Percentiles rank a stretch among this genome's conserved stretches.
Evolutionary conservation across 1,140 invertebrate genomes (phyloP).

Genomic region (Manduca sexta): DNA sequence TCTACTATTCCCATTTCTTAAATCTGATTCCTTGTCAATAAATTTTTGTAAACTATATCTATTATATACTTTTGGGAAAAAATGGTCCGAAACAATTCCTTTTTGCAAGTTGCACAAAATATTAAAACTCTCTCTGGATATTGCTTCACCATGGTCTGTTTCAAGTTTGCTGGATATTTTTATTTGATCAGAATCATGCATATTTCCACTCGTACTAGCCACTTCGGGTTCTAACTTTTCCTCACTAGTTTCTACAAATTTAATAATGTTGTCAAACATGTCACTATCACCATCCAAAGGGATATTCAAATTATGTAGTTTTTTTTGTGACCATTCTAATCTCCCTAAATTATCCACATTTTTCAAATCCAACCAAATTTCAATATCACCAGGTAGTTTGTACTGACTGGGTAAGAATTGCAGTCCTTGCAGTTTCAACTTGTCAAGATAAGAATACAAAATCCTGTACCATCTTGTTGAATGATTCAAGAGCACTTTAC

Average conservation of each 20-base stretch:
- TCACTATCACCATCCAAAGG: slow-evolving; percentile 35
- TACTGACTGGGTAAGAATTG: slow-evolving; percentile 69
- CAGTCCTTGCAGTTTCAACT: slow-evolving; percentile 64
- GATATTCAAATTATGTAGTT: slow-evolving; percentile 30
- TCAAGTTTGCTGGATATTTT: not conserved
- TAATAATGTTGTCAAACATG: slow-evolving; percentile 43
- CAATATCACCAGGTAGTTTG: slow-evolving; percentile 65
- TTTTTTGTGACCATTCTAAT: slow-evolving; percentile 48
- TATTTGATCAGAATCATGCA: slow-evolving; percentile 1
- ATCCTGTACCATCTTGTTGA: slow-evolving; percentile 72
- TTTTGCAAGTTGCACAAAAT: slow-evolving; percentile 7
- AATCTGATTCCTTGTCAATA: slow-evolving; percentile 51
- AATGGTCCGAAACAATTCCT: slow-evolving; percentile 25
- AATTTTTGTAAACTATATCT: slow-evolving; percentile 41
- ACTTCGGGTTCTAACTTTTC: slow-evolving; percentile 14
- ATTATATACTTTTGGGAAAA: slow-evolving; percentile 36
- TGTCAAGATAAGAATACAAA: slow-evolving; percentile 54
- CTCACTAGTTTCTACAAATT: slow-evolving; percentile 49
- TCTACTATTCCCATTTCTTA: slow-evolving; percentile 39
- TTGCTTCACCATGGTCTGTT: slow-evolving; percentile 20
- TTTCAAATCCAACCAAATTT: slow-evolving; percentile 68
- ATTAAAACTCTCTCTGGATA: slow-evolving; percentile 31
- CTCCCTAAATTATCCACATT: slow-evolving; percentile 57
- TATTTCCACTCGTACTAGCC: slow-evolving; percentile 12
- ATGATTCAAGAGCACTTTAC: slow-evolving; percentile 64